Conservation (phyloP, 2,888 invertebrate genomes). For the Aspidiotus rigidus region DNA sequence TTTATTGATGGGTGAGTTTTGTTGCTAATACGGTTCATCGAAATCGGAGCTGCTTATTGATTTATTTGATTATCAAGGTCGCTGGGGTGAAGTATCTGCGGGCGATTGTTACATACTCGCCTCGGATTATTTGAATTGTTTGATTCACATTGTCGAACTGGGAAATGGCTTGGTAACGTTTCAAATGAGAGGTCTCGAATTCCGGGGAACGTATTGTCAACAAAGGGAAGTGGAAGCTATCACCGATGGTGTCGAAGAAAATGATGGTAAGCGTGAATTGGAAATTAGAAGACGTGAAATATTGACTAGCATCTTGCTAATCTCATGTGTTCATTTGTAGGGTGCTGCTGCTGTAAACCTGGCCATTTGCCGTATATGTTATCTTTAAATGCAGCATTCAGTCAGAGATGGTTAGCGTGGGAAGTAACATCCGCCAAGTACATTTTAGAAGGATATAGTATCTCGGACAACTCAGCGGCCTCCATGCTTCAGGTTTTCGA, state of each 20-base stretch:
- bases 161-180: constrained; percentile 98
- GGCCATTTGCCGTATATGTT: constrained; percentile 80
- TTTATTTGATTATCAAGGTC: constrained; percentile 44
- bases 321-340: constrained; percentile 42
- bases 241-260: constrained; percentile 92
- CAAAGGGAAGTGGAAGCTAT: constrained; percentile 98
- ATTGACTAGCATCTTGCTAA: neutral
- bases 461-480: constrained; percentile 92
- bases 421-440: constrained; percentile 93
- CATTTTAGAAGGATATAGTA: constrained; percentile 95
- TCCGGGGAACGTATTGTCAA: constrained; percentile 97
- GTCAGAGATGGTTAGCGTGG: constrained; percentile 96
- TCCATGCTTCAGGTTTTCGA: constrained; percentile 97
- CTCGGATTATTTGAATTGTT: constrained; percentile 94
- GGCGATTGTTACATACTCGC: constrained; percentile 98
- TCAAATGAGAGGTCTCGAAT: constrained; percentile 94
- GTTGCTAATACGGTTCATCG: constrained; percentile 44
- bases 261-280: constrained; percentile 56
- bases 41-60: neutral
- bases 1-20: constrained; percentile 48
- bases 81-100: constrained; percentile 93
- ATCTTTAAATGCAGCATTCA: constrained; percentile 94
- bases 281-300: neutral
- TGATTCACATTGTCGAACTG: constrained; percentile 94
- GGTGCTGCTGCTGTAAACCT: constrained; percentile 84